Percentiles rank a stretch among this genome's conserved stretches.
Evolutionary conservation across 35 echinoderm and acorn worm genomes (phyloP).

Genomic region (Eucidaris tribuloides): DNA sequence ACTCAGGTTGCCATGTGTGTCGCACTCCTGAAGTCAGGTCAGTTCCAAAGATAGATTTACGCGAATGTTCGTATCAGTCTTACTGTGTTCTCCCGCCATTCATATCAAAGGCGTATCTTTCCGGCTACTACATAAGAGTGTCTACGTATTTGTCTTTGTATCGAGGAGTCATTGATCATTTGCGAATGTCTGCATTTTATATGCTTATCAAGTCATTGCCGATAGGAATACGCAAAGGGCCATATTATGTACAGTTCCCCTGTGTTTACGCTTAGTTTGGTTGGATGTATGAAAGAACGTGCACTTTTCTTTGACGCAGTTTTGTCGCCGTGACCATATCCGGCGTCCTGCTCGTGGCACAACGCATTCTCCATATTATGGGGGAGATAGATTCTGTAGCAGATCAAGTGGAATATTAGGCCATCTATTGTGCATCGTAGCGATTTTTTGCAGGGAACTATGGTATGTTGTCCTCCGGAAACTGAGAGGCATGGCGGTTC

Average conservation of each 20-base stretch:
- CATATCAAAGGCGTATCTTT: not conserved
- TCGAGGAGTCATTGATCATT: not conserved
- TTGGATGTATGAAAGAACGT: not conserved
- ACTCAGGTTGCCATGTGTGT: not conserved
- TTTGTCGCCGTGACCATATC: not conserved
- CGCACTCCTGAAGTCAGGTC: not conserved
- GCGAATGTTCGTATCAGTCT: not conserved
- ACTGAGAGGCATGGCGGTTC: not conserved
- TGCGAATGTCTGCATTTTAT: not conserved
- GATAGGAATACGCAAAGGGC: not conserved
- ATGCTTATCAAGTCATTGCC: constrained; percentile 19
- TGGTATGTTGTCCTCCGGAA: not conserved
- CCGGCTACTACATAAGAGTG: not conserved
- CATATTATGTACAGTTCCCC: constrained; percentile 13
- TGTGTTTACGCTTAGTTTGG: constrained; percentile 5
- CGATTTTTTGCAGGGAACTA: not conserved
- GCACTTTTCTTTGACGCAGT: not conserved
- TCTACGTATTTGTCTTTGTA: not conserved
- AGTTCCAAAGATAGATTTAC: not conserved
- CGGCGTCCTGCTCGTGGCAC: not conserved
- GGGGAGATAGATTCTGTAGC: not conserved
- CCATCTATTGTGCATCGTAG: not conserved
- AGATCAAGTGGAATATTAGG: not conserved
- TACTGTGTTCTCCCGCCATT: not conserved
- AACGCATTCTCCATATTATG: not conserved